Evolutionary conservation across 1,140 invertebrate species (phyloP), one percentile per base, ranked within the genome.

Genomic region (Drosophila orosa): DNA sequence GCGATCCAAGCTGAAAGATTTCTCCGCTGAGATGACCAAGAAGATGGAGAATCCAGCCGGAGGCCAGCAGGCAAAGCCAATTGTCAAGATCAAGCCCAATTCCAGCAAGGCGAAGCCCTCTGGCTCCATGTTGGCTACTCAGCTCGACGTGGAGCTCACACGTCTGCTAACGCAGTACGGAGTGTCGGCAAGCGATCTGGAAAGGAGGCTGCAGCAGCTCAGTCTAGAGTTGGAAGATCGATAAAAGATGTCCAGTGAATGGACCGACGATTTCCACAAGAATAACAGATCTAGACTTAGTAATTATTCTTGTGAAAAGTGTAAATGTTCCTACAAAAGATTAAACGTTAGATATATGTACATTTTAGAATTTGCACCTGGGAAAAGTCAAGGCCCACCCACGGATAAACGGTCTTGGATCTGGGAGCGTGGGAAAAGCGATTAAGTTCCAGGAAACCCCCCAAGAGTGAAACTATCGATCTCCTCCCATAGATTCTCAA

Each of bases 381-480:
- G 48, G 29, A 52, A 54, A 54, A 52, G 17, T 52, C 29, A 22
- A 54, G 50, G 31, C 31, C 13, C 19, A n/a, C 8, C 54, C 44
- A 35, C 12, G 17, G 42, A 27, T 44, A 10, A 48, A 6, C 69
- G 24, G 29, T 22, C n/a, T 52, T 56, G 7, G 31, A 13, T 15
- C 29, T 15, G 2, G 17, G 40, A 60, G 39, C 76, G 60, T 74
- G 75, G 63, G 56, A 57, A 69, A 68, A 69, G 65, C 62, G 44
- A 60, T 82, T 69, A 58, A 68, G 74, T 84, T 84, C 80, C 61
- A 80, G 77, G 66, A 85, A 84, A 84, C 57, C 77, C 81, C 80
- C 33, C 24, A 13, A 24, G 8, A 8, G 42, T 31, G 5, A 69
- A 15, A 29, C 12, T 29, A 9, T 27, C 5, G 12, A 13, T 39